phyloP scores from a whole-genome alignment of 2,113 vertebrate species.

The Brachypteracias leptosomus region DNA sequence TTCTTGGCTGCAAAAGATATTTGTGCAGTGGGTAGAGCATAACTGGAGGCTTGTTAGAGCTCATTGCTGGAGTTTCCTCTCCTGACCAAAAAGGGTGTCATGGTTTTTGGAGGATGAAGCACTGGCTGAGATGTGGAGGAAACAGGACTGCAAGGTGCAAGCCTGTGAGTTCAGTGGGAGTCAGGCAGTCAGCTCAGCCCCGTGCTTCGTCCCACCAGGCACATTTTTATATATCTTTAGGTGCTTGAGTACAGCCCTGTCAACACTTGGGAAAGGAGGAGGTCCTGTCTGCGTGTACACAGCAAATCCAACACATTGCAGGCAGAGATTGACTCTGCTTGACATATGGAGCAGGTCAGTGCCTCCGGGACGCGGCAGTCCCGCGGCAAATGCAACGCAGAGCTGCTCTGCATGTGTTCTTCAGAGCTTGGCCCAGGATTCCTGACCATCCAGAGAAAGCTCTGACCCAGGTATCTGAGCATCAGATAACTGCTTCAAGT shows the following conservation, averaged over 20 bases:
- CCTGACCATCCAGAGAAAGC: neutral
- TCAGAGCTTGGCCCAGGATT: neutral
- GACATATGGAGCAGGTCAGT: neutral
- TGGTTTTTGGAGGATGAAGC: neutral
- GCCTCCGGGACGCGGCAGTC: neutral
- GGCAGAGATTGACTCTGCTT: neutral
- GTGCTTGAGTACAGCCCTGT: constrained; percentile 12
- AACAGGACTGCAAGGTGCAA: neutral
- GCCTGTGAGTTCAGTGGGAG: neutral
- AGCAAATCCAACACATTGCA: neutral
- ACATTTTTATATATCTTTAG: neutral
- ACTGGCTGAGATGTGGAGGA: neutral
- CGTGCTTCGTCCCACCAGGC: accelerated
- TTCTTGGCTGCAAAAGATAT: neutral
- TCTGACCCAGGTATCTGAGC: neutral
- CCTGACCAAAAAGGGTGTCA: neutral
- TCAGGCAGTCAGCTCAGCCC: accelerated
- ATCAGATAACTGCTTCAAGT: neutral
- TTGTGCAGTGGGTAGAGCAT: accelerated
- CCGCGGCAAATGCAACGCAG: accelerated
- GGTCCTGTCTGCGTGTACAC: neutral
- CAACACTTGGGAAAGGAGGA: neutral
- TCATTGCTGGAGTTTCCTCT: neutral
- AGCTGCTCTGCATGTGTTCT: accelerated
- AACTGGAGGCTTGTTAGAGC: neutral